Evolutionary conservation across 1,140 invertebrate species (phyloP).

Genomic region (Meloidogyne hapla): DNA sequence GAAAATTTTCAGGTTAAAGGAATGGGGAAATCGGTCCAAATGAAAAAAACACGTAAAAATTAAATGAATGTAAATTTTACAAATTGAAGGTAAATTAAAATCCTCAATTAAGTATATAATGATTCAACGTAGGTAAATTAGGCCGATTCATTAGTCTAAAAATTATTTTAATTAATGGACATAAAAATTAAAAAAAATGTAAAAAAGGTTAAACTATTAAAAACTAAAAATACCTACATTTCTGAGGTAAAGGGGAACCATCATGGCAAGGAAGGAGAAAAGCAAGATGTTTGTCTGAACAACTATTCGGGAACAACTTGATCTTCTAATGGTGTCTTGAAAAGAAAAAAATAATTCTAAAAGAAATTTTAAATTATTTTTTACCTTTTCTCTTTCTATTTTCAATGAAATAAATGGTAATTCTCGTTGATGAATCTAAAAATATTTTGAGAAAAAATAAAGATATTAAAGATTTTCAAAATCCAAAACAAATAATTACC

Average conservation of each 20-base stretch:
- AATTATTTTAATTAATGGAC: too few relatives aligned
- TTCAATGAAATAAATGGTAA: not conserved
- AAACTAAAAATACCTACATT: too few relatives aligned
- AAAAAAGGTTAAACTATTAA: too few relatives aligned
- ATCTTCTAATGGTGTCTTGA: not conserved
- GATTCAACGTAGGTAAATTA: not conserved
- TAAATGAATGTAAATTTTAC: not conserved
- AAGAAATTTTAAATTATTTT: not conserved
- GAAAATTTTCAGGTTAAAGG: not conserved
- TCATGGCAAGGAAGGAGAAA: not conserved
- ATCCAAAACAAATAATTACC: too few relatives aligned
- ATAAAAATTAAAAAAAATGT: too few relatives aligned
- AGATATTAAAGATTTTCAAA: too few relatives aligned
- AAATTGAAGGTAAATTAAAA: not conserved
- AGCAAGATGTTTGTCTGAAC: too few relatives aligned
- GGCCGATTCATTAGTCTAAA: conserved; percentile 1
- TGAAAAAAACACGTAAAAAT: not conserved
- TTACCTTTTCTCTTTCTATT: not conserved
- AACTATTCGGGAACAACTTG: not conserved
- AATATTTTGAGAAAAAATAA: too few relatives aligned
- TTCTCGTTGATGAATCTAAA: not conserved
- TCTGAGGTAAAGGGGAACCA: too few relatives aligned
- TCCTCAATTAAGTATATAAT: not conserved
- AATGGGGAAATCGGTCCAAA: too few relatives aligned
- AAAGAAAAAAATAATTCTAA: not conserved